Conservation (phyloP, 2,888 invertebrate genomes). For the Ischnus inquisitorius region DNA sequence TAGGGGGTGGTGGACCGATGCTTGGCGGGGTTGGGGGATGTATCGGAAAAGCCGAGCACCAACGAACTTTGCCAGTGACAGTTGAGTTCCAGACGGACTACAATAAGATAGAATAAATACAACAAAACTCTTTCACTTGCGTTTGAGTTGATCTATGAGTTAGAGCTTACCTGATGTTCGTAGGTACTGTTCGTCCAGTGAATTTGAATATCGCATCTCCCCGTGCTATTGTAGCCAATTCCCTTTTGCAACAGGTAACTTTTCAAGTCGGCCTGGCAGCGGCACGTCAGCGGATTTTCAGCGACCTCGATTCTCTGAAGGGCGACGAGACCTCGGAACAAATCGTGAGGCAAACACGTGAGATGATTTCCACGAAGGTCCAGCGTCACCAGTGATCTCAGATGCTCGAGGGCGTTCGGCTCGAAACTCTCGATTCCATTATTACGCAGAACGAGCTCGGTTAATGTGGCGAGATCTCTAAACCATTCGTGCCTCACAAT, state of each 20-base stretch:
- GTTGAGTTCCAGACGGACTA: slow-evolving; percentile 50
- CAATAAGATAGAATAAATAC: background rate
- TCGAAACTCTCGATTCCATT: slow-evolving; percentile 74
- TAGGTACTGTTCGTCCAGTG: background rate
- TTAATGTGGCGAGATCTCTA: slow-evolving; percentile 73
- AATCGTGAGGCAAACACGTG: slow-evolving; percentile 71
- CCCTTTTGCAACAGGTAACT: slow-evolving; percentile 66
- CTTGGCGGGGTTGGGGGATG: slow-evolving; percentile 52
- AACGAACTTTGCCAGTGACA: slow-evolving; percentile 72
- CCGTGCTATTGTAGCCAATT: slow-evolving; percentile 74
- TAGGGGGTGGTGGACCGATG: slow-evolving; percentile 37
- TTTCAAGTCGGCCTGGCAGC: slow-evolving; percentile 71
- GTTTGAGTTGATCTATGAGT: no score
- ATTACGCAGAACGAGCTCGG: slow-evolving; percentile 72
- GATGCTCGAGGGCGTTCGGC: slow-evolving; percentile 68
- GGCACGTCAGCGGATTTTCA: slow-evolving; percentile 77
- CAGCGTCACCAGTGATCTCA: slow-evolving; percentile 72
- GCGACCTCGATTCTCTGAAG: slow-evolving; percentile 72
- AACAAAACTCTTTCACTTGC: background rate
- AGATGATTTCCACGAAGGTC: slow-evolving; percentile 74
- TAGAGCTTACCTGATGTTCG: slow-evolving; percentile 65
- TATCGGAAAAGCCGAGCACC: slow-evolving; percentile 72
- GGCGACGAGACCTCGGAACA: slow-evolving; percentile 67
- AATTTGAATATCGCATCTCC: slow-evolving; percentile 66
- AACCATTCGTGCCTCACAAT: slow-evolving; percentile 74